Percentiles rank a stretch among this genome's conserved stretches.
These are phyloP conservation scores for Maccullochella peelii DNA, from an alignment of 2,113 vertebrate species.

Conservation along the genomic window DNA sequence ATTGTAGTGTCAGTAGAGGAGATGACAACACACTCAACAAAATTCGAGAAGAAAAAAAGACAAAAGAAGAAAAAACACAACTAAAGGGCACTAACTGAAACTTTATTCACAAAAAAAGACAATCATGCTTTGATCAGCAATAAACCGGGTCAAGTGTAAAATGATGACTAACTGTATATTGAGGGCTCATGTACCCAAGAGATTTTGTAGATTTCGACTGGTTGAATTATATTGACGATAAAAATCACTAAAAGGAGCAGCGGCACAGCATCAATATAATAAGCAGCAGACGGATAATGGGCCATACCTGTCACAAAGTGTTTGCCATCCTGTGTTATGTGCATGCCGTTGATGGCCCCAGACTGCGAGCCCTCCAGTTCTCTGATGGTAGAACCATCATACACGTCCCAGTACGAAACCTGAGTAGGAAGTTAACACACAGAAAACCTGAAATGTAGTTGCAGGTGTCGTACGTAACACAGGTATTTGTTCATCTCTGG, in stretches of 20 bases:
- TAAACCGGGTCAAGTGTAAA: not conserved
- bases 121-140: not conserved
- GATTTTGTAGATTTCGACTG: not conserved
- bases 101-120: not conserved
- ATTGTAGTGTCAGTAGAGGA: not conserved
- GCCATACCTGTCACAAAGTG: conserved; percentile 89
- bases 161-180: not conserved
- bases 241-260: not conserved
- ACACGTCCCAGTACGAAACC: conserved; percentile 93
- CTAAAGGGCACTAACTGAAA: not conserved
- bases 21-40: not conserved
- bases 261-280: not conserved
- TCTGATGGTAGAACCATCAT: conserved; percentile 86
- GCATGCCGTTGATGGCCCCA: conserved; percentile 89
- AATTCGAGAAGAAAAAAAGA: too few species aligned
- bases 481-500: not conserved
- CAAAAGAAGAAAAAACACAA: too few species aligned
- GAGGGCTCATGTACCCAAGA: not conserved
- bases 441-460: conserved; percentile 29
- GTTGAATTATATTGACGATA: not conserved
- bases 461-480: not conserved
- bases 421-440: conserved; percentile 55
- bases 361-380: conserved; percentile 87
- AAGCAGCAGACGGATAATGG: conserved; percentile 1
- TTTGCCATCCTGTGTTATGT: conserved; percentile 86